Base-by-base conservation (phyloP, 2,888 invertebrate species). In the Drosophila pegasa region DNA sequence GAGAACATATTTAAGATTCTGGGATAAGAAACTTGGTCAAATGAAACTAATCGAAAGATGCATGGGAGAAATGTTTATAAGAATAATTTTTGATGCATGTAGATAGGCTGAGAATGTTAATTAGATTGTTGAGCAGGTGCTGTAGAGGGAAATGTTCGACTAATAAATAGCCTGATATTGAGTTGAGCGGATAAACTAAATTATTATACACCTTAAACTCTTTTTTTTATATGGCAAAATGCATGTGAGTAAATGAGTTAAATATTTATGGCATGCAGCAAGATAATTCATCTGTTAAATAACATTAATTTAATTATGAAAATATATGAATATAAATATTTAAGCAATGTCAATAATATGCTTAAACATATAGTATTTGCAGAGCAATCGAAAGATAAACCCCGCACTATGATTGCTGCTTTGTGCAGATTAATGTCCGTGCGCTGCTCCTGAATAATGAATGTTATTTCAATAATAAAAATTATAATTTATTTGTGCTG, bases 41-140 rank as follows among this genome's bases (percentile, higher is more conserved):
- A 61, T 52, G 72, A 45, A 80, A 78, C 78, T 78, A 85, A 80
- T 82, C 64, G 52, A 37, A 67, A 84, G 59, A 40, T 75, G 71
- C 63, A 78, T 82, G 82, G 78, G 68, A 85, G 71, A 38, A 29
- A 57, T 33, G 29, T 16, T n/a, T 16, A 31, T 18, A 14, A 10
- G 22, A 22, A 10, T 10, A 25, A 1, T 12, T 52, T 37, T 22
- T 31, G 16, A 58, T 45, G 38, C 57, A 43, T 54, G 48, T 4
- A 16, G 16, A 33, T 59, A 14, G 8, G 14, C 16, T 38, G 5
- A 52, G 14, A 20, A 38, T 29, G 18, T 18, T 33, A 52, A 38
- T 38, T 45, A 18, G 45, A 29, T 18, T 18, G 16, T 45, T 18
- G 2, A 16, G 45, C 27, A 29, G 16, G 27, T 45, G 27, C 6